phyloP scores from a whole-genome alignment of 1,140 invertebrate species.

The Hetaerina americana region DNA sequence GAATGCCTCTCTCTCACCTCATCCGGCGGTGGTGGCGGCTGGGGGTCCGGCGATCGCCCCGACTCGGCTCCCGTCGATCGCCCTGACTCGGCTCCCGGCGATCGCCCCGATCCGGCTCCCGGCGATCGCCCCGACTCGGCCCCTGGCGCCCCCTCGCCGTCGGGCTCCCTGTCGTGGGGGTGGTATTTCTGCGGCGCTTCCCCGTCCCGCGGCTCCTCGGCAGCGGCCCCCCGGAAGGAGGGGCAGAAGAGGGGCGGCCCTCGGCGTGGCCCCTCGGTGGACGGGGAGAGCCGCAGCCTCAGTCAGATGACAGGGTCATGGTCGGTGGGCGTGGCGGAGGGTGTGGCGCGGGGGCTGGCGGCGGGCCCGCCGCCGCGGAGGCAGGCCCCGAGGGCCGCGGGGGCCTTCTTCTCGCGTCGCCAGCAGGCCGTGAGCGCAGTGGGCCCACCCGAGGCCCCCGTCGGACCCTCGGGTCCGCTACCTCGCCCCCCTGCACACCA shows the following conservation, averaged over 20 bases:
- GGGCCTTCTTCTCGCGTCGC: background rate
- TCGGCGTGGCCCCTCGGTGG: background rate
- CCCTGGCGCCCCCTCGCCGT: no score
- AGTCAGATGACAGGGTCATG: background rate
- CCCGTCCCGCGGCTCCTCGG: background rate
- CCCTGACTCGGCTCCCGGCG: no score
- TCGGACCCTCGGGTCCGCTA: background rate
- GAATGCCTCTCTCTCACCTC: no score
- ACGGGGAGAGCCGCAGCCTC: background rate
- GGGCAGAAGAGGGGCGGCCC: background rate
- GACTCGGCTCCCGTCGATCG: no score
- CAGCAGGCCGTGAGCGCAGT: no score
- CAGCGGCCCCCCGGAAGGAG: no score
- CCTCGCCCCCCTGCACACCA: background rate
- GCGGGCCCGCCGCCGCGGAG: no score
- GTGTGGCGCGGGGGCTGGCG: background rate
- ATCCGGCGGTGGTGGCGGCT: no score
- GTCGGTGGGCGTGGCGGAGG: background rate
- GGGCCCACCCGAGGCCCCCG: no score
- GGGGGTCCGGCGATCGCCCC: no score
- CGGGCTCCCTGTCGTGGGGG: background rate
- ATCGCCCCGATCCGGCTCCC: no score
- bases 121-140: no score
- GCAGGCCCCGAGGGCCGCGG: background rate
- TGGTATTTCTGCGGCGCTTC: background rate